Evolutionary conservation across 2,113 vertebrate genomes (phyloP).

Genomic region (Apeltes quadracus): DNA sequence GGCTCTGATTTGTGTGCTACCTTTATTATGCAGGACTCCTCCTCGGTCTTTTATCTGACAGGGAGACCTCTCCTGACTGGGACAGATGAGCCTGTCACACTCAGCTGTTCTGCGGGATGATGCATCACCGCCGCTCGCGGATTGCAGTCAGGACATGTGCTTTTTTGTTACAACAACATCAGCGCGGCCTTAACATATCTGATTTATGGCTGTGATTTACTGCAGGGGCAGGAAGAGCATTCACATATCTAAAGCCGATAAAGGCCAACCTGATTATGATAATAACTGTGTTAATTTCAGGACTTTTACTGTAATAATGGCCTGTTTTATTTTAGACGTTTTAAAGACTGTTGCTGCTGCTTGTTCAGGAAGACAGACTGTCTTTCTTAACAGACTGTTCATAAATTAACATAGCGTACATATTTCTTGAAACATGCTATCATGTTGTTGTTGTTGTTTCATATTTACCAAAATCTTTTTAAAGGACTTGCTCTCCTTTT

Average conservation of each 20-base stretch:
- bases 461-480: not conserved
- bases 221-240: constrained; percentile 11
- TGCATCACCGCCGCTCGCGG: constrained; percentile 49
- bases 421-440: not conserved
- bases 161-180: constrained; percentile 63
- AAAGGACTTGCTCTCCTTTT: not conserved
- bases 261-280: not conserved
- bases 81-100: constrained; percentile 63
- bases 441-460: not conserved
- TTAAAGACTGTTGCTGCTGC: not conserved
- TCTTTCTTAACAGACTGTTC: too few relatives aligned
- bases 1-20: constrained; percentile 28
- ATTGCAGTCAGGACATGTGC: constrained; percentile 58
- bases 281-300: constrained; percentile 6
- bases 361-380: not conserved
- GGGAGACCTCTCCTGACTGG: constrained; percentile 31
- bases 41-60: constrained; percentile 24
- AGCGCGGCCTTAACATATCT: constrained; percentile 31
- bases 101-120: constrained; percentile 72
- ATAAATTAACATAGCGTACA: not conserved
- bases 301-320: not conserved
- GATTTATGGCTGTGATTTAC: constrained; percentile 56
- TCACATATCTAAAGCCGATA: constrained; percentile 34
- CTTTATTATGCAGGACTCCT: constrained; percentile 12
- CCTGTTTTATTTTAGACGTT: not conserved